Base-by-base conservation (phyloP, 2,113 vertebrate genomes). In the Nycticorax nycticorax region DNA sequence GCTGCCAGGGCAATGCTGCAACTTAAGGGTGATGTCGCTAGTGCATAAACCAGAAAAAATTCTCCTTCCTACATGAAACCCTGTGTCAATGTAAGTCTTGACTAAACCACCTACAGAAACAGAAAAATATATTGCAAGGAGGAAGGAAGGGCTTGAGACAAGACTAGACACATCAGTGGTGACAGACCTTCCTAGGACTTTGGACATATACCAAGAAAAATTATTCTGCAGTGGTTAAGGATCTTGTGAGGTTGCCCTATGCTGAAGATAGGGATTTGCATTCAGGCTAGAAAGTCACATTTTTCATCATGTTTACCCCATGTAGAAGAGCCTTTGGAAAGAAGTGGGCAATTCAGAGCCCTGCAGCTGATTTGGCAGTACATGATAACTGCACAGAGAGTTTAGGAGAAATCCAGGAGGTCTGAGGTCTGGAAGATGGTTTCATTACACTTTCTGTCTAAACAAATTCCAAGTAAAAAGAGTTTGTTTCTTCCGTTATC, bases 81-180 rank as follows among this genome's bases (percentile, higher is more conserved):
- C 3, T 18, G 8, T 74, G 20, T n/a, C 16, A 60, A 4, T 18
- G 1, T 28, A 48, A 45, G 9, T 39, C 27, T 48, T 85, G 24
- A 60, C n/a, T 39, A 72, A 75, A 22, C 18, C 3, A 1, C 6
- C 9, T 56, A 45, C 12, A 69, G 26, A n/a, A 81, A 64, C 2
- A 28, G 22, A 11, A 71, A 80, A 62, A 35, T 4, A 28, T 64
- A 13, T 5, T n/a, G 6, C 1, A 3, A 47, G 24, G 13, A 41
- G 26, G 9, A 33, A 23, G 14, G 43, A 35, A 74, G 1, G 3
- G 13, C 22, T 55, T 47, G 19, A 81, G 10, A 27, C 5, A 59
- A 26, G 4, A 9, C 2, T 21, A 37, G n/a, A 68, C 10, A 59
- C 6, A 14, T 4, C 5, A 35, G 3, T 19, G 8, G 2, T 28